These are phyloP conservation scores for Thripadectes ignobilis DNA, from an alignment of 2,797 vertebrate genomes.

Conservation along the genomic window DNA sequence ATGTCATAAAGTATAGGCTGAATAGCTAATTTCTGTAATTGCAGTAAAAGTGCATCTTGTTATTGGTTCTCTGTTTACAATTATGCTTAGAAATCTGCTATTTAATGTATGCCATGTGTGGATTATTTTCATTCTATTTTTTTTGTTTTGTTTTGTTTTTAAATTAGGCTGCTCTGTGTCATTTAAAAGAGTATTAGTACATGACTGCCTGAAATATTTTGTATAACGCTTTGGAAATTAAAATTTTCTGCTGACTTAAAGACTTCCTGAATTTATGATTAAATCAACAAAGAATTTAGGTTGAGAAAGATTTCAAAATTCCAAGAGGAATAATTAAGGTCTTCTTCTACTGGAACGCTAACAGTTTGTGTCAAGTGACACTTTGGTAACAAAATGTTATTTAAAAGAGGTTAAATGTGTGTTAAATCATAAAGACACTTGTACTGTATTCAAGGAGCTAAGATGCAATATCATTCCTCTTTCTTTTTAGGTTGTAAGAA, in stretches of 20 bases:
- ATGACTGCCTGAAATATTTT: background rate
- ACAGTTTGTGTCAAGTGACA: background rate
- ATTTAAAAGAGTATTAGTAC: background rate
- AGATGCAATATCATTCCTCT: fast-evolving
- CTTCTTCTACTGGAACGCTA: background rate
- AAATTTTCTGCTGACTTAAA: background rate
- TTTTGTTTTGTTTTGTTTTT: background rate
- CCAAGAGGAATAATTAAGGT: background rate
- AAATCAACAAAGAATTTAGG: background rate
- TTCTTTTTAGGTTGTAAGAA: background rate
- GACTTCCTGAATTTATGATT: background rate
- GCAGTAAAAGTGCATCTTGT: background rate
- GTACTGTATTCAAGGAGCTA: background rate
- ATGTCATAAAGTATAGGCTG: background rate
- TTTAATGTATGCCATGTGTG: background rate
- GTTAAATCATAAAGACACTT: background rate
- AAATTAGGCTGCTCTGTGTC: background rate
- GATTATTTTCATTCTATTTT: background rate
- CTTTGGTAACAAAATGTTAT: background rate
- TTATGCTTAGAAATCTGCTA: background rate
- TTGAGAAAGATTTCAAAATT: background rate
- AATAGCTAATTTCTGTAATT: background rate
- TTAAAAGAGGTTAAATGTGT: background rate
- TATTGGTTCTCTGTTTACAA: background rate
- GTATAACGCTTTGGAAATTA: background rate